Base-by-base conservation (phyloP, 2,888 invertebrate species). In the Prosopocoilus inquinatus region DNA sequence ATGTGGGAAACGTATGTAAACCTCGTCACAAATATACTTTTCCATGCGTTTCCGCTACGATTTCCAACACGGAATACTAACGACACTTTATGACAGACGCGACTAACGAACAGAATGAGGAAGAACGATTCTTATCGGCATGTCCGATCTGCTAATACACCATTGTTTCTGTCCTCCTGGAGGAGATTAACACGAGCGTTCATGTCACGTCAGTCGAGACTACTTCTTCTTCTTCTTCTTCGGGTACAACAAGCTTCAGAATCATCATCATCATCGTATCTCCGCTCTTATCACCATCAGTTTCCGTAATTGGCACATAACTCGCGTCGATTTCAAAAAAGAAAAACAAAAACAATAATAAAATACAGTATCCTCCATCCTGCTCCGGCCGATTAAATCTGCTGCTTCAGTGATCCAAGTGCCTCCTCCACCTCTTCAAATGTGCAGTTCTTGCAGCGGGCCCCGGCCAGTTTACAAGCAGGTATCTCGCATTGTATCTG, bases 401-500 rank as follows among this genome's bases (percentile, higher is more conserved):
- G 20, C 20, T 28, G 20, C 3, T 28, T 2, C 20, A 28, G 20
- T 28, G 20, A 28, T 28, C 20, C n/a, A n/a, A n/a, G n/a, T n/a
- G n/a, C n/a, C n/a, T n/a, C n/a, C n/a, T n/a, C n/a, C 7, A 28
- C 20, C 20, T 28, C 20, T 5, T 28, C 20, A 28, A 28, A 28
- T 28, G 20, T 41, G 9, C 15, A 11, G 13, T 41, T 13, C 38
- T 41, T 41, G 41, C 41, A 41, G 41, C 8, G 8, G 13, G 9
- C 41, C 50, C 41, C 50, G 35, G 11, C 41, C 41, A 15, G 11
- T 41, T 11, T 41, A 41, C 50, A 50, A 28, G 43, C 16, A 46
- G 59, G 55, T 57, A 63, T 63, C 59, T 63, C 54, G 57, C 52
- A 59, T 58, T 58, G 63, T 61, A 61, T 63, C 63, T 61, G 51